phyloP scores from a whole-genome alignment of 2,888 invertebrate genomes.

The Hoplodrina ambigua region DNA sequence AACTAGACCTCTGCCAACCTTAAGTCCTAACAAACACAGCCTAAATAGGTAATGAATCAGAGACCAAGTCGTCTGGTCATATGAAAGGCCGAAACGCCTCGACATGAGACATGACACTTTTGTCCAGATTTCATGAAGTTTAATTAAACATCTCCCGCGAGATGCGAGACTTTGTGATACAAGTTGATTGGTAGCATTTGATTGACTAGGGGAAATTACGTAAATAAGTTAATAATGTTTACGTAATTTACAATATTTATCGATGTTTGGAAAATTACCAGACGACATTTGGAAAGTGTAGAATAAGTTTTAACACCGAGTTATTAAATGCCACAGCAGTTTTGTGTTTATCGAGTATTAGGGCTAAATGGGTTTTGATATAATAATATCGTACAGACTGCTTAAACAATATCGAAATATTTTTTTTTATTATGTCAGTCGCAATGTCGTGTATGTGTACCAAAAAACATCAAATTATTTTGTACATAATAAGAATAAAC shows the following conservation, averaged over 20 bases:
- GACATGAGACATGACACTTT: constrained; percentile 78
- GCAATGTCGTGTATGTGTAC: neutral
- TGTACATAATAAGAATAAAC: neutral
- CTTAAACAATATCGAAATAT: neutral
- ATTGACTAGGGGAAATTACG: constrained; percentile 83
- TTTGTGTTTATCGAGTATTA: neutral
- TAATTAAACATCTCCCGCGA: constrained; percentile 79
- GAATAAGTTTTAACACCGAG: neutral
- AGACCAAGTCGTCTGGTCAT: constrained; percentile 68
- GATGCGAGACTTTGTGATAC: constrained; percentile 68
- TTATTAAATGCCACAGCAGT: neutral
- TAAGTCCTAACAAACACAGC: constrained; percentile 33
- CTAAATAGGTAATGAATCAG: constrained; percentile 54
- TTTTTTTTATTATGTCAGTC: neutral
- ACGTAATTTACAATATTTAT: constrained; percentile 39
- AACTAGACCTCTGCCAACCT: constrained; percentile 62
- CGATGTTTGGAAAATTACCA: neutral
- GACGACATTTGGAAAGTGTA: too few species aligned
- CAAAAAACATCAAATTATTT: neutral
- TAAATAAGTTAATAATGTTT: constrained; percentile 51
- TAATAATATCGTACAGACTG: too few species aligned
- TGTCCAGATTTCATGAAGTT: constrained; percentile 79
- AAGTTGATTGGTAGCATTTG: constrained; percentile 72
- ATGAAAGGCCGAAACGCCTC: constrained; percentile 70
- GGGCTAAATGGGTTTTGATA: too few species aligned